Percentiles rank a stretch among this genome's conserved stretches.
phyloP scores from a whole-genome alignment of 2,113 vertebrate species.

The Carettochelys insculpta region DNA sequence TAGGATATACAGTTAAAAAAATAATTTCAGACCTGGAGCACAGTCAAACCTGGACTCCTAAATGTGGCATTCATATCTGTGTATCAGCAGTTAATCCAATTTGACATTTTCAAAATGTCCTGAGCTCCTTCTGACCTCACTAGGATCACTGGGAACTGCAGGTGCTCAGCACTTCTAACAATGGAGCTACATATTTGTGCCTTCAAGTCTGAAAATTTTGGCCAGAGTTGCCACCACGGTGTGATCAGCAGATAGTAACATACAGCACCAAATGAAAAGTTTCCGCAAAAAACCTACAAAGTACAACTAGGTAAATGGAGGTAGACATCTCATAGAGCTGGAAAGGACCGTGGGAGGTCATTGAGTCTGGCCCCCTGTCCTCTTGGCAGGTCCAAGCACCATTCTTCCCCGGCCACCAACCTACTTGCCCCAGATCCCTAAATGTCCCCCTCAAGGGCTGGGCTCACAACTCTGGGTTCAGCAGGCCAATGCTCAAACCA shows the following conservation, averaged over 20 bases:
- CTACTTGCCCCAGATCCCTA: too few relatives aligned
- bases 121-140: background rate
- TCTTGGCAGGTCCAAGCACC: too few relatives aligned
- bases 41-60: slow-evolving; percentile 9
- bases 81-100: too few relatives aligned
- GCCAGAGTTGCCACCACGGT: accelerated
- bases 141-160: background rate
- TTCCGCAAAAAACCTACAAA: background rate
- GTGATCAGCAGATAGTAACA: background rate
- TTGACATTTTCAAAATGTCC: slow-evolving; percentile 18
- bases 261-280: background rate
- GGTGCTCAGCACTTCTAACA: slow-evolving; percentile 17
- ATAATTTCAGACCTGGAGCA: slow-evolving; percentile 42
- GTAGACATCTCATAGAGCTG: too few relatives aligned
- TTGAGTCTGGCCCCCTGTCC: too few relatives aligned
- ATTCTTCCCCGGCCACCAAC: too few relatives aligned
- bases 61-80: slow-evolving; percentile 46
- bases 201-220: background rate
- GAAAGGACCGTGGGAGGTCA: too few relatives aligned
- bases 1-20: slow-evolving; percentile 43
- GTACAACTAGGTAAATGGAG: background rate
- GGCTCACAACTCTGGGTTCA: too few relatives aligned
- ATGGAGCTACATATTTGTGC: background rate
- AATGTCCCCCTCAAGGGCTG: too few relatives aligned
- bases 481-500: too few relatives aligned